These are phyloP conservation scores for Gulo gulo DNA, from an alignment of 2,113 vertebrate genomes.

Conservation along the genomic window DNA sequence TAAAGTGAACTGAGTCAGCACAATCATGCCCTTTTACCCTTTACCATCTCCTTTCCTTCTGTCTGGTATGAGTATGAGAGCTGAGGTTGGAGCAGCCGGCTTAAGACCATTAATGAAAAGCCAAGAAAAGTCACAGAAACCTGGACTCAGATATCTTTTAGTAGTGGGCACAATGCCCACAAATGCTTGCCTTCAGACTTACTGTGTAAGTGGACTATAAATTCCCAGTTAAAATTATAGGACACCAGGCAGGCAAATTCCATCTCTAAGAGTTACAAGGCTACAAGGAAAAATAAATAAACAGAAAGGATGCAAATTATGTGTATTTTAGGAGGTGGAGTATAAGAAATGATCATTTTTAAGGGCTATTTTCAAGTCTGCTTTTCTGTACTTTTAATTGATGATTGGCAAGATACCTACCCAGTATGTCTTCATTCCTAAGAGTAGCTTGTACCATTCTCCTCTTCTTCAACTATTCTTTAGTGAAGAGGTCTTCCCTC, in stretches of 20 bases:
- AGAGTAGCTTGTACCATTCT: neutral
- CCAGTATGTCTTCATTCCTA: neutral
- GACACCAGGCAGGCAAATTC: neutral
- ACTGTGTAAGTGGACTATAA: neutral
- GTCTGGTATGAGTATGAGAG: neutral
- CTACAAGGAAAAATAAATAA: constrained; percentile 2
- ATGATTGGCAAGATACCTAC: neutral
- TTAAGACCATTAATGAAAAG: neutral
- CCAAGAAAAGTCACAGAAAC: neutral
- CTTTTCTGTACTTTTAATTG: neutral
- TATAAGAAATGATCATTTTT: neutral
- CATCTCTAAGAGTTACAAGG: neutral
- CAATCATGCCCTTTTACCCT: neutral
- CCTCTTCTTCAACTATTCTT: neutral
- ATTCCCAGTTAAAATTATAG: neutral
- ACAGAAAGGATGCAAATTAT: neutral
- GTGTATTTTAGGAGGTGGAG: neutral
- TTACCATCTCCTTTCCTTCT: neutral
- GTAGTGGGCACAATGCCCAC: neutral
- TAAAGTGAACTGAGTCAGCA: neutral
- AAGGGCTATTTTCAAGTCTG: neutral
- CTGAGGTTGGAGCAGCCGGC: neutral
- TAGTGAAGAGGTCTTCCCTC: neutral
- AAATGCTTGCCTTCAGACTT: neutral
- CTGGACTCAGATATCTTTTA: neutral